A percentile compares a stretch with the other conserved stretches of the same genome.
These are phyloP conservation scores for Dasypolia templi DNA, from an alignment of 2,888 invertebrate genomes.

Conservation along the genomic window DNA sequence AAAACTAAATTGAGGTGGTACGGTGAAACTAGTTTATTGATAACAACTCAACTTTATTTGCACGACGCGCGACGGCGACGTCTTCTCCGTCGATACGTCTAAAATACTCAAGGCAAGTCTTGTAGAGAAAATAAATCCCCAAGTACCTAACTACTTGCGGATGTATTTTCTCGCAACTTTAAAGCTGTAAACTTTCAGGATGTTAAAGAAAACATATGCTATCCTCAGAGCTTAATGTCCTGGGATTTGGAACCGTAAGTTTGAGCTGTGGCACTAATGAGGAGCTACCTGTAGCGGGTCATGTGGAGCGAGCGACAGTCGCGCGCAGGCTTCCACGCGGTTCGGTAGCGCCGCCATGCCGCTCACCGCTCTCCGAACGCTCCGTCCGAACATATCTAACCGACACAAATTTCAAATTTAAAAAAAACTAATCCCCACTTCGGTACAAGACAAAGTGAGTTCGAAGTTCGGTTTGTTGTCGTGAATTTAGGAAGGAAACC, in stretches of 20 bases:
- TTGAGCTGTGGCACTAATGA: slow-evolving; percentile 78
- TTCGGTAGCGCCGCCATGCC: slow-evolving; percentile 83
- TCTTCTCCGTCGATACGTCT: not conserved
- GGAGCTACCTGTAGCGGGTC: slow-evolving; percentile 88
- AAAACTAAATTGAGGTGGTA: not conserved
- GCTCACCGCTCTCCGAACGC: slow-evolving; percentile 76
- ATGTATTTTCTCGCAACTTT: slow-evolving; percentile 6
- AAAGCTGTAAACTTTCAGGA: slow-evolving; percentile 32
- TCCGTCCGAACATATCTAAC: slow-evolving; percentile 74
- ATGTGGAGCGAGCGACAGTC: slow-evolving; percentile 84
- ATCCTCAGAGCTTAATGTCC: slow-evolving; percentile 71
- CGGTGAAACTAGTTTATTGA: slow-evolving; percentile 6
- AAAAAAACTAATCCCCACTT: slow-evolving; percentile 39
- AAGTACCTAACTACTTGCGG: not conserved
- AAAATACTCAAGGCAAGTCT: slow-evolving; percentile 13
- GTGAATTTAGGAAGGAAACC: slow-evolving; percentile 74
- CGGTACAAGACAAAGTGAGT: slow-evolving; percentile 53
- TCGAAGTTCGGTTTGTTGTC: slow-evolving; percentile 49
- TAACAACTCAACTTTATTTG: slow-evolving; percentile 25
- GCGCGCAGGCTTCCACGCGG: slow-evolving; percentile 89
- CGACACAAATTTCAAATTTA: slow-evolving; percentile 63
- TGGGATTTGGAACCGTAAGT: slow-evolving; percentile 78
- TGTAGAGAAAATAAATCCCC: not conserved
- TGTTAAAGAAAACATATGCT: slow-evolving; percentile 67
- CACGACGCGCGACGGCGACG: too few relatives aligned